Base-by-base conservation (phyloP, 2,797 vertebrate species). In the Parauchenoglanis ngamensis region DNA sequence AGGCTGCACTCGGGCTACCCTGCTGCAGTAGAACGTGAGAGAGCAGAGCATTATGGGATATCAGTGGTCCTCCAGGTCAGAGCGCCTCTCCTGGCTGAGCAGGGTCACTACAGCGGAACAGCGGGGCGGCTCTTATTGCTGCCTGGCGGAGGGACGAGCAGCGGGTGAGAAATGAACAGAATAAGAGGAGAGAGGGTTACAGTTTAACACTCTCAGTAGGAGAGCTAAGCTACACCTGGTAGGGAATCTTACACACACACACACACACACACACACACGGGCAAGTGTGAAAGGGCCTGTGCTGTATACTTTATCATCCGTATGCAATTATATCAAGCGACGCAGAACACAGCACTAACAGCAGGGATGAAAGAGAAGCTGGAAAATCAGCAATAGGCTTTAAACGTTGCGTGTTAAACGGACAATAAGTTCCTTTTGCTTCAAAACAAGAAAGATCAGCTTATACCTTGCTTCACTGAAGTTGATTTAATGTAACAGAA, bases 121-220 rank as follows among this genome's bases (percentile, higher is more conserved):
- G 87, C 28, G 1, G 80, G 83, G n/a, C 15, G 23, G 63, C 61
- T 81, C 67, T 87, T 89, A 89, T 86, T 87, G 84, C 86, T 57
- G 83, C 85, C 72, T 87, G 46, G 85, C 35, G 46, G 78, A 83
- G 76, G 85, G 68, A 17, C 65, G 70, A 75, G 81, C 87, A 59
- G 88, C 49, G 46, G 89, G 89, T 85, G 87, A 87, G 88, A 90
- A 90, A 90, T 87, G 76, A 91, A 82, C 80, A 72, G 89, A 31
- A 75, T 59, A 65, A 57, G 61, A 67, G 59, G 63, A 86, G 78
- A 79, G 85, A 82, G 84, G 84, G 82, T 65, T 54, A 57, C 78
- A 89, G 86, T 89, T 91, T 90, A 91, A 73, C 90, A 84, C 86
- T 81, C 85, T 83, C 90, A 83, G 86, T 81, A 73, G 90, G 90